phyloP scores from a whole-genome alignment of 2,113 vertebrate genomes.

The Actenoides hombroni region DNA sequence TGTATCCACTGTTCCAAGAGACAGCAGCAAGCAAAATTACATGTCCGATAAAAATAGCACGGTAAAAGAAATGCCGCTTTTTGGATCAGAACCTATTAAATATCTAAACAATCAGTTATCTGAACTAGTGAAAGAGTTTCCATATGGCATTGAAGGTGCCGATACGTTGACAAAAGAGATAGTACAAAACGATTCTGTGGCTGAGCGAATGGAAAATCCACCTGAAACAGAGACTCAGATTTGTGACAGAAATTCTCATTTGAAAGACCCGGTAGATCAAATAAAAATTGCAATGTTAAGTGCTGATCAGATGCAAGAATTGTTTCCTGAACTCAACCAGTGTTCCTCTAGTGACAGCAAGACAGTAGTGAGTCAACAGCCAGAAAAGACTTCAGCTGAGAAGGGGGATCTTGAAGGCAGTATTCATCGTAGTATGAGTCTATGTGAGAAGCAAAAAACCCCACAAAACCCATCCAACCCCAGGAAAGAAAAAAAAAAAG shows the following conservation, averaged over 20 bases:
- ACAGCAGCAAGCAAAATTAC: background rate
- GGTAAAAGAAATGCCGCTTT: background rate
- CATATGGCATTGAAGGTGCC: conserved; percentile 72
- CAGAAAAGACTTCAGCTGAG: background rate
- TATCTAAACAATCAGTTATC: conserved; percentile 69
- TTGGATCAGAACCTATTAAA: background rate
- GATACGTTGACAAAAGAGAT: background rate
- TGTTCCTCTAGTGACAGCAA: background rate
- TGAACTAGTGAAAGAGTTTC: conserved; percentile 77
- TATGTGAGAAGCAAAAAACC: background rate
- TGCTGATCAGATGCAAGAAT: conserved; percentile 48
- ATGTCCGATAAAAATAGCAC: background rate
- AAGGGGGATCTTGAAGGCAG: background rate
- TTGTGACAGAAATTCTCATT: background rate
- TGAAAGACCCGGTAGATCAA: conserved; percentile 14
- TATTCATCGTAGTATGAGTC: background rate
- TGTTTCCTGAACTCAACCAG: conserved; percentile 24
- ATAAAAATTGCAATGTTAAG: conserved; percentile 52
- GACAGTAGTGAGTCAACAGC: background rate
- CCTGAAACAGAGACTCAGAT: background rate
- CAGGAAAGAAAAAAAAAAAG: background rate
- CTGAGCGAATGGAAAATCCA: background rate
- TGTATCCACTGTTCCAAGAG: background rate
- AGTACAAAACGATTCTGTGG: background rate
- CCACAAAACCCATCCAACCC: background rate